Percentiles rank a stretch among this genome's conserved stretches.
Conservation (phyloP, 1,140 invertebrate species). For the Palaemon carinicauda region DNA sequence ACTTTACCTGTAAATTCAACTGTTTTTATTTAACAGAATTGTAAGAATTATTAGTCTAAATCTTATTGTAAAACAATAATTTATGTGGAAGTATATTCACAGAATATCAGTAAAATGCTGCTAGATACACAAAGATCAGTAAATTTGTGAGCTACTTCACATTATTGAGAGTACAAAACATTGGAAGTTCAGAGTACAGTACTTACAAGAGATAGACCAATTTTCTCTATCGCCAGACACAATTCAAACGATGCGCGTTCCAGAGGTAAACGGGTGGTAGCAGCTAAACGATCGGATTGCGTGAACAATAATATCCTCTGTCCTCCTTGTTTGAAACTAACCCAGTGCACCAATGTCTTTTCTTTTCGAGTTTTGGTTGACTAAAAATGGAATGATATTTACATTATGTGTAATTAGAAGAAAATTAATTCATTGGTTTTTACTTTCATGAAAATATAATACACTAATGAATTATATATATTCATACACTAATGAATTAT, state of each 20-base stretch:
- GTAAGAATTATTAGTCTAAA: too few relatives aligned
- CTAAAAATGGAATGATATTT: background rate
- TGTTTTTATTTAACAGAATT: too few relatives aligned
- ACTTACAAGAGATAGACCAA: constrained; percentile 75
- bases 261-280: constrained; percentile 73
- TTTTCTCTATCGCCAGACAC: constrained; percentile 75
- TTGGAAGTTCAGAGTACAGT: too few relatives aligned
- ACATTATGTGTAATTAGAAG: background rate
- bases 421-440: background rate
- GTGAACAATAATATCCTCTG: constrained; percentile 83
- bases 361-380: constrained; percentile 65
- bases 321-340: constrained; percentile 78
- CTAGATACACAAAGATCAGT: too few relatives aligned
- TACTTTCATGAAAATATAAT: background rate
- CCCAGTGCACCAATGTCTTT: constrained; percentile 80
- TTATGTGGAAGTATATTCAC: too few relatives aligned
- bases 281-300: constrained; percentile 79
- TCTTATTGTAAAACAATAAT: too few relatives aligned
- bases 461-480: too few relatives aligned
- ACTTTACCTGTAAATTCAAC: too few relatives aligned
- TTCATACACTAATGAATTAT: too few relatives aligned
- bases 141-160: background rate
- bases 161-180: too few relatives aligned
- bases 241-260: constrained; percentile 76
- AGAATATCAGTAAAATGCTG: too few relatives aligned